Percentiles rank a stretch among this genome's conserved stretches.
phyloP scores from a whole-genome alignment of 2,888 invertebrate genomes.

The Acronicta alni region DNA sequence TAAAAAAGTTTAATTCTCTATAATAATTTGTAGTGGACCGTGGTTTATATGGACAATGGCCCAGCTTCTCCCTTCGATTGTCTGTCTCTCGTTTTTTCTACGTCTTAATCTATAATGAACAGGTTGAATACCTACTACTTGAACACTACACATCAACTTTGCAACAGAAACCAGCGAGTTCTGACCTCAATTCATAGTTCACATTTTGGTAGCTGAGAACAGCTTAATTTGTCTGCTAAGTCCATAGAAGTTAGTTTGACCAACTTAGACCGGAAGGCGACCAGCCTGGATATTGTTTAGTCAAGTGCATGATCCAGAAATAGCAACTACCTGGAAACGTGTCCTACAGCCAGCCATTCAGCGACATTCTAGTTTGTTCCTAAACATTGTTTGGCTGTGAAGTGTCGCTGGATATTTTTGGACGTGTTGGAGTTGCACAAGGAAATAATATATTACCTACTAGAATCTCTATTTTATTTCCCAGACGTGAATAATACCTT shows the following conservation, averaged over 20 bases:
- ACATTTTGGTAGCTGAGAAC: slow-evolving; percentile 12
- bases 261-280: slow-evolving; percentile 36
- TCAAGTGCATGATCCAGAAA: slow-evolving; percentile 50
- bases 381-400: slow-evolving; percentile 21
- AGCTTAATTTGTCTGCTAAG: slow-evolving; percentile 8
- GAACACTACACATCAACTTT: no score
- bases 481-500: no score
- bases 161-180: not conserved
- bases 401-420: slow-evolving; percentile 18
- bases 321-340: slow-evolving; percentile 58
- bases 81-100: no score
- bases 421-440: not conserved
- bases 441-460: no score
- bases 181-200: not conserved
- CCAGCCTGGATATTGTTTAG: slow-evolving; percentile 44
- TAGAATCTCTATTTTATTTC: no score
- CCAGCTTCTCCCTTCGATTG: no score
- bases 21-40: no score
- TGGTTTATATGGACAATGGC: no score
- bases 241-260: slow-evolving; percentile 5
- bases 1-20: no score
- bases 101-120: no score
- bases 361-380: slow-evolving; percentile 32
- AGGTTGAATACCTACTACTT: no score
- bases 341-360: slow-evolving; percentile 37